Conservation (phyloP, 53 echinoderm and acorn worm species). For the Henricia sp. region DNA sequence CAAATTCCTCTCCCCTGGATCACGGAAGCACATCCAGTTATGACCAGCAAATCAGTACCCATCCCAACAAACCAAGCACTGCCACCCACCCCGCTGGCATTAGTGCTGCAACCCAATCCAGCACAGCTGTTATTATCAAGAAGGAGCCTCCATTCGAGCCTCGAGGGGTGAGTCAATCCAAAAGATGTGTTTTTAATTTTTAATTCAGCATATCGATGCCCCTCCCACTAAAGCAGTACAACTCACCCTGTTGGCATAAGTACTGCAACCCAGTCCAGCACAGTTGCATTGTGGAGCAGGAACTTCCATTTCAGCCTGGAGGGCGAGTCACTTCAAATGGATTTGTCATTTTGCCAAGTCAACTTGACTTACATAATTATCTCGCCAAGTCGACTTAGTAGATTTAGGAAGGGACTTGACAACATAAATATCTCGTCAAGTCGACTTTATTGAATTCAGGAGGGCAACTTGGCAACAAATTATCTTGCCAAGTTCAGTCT, state of each 20-base stretch:
- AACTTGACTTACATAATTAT: no score
- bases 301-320: no score
- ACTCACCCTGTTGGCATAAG: background rate
- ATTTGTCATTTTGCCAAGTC: no score
- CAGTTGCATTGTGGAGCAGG: background rate
- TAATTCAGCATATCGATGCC: background rate
- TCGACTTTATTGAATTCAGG: no score
- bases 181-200: background rate
- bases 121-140: slow-evolving; percentile 17
- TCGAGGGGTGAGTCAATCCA: slow-evolving; percentile 25
- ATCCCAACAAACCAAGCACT: background rate
- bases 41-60: background rate
- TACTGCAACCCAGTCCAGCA: no score
- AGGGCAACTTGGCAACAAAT: no score
- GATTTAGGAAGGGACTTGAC: no score
- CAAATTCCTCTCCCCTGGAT: no score
- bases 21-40: background rate
- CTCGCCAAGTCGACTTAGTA: no score
- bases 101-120: background rate
- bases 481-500: no score
- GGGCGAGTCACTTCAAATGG: no score
- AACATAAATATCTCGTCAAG: no score
- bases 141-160: slow-evolving; percentile 14
- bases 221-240: background rate
- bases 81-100: background rate